Percentiles rank a stretch among this genome's conserved stretches.
These are phyloP conservation scores for Lithodes maja DNA, from an alignment of 2,888 invertebrate species.

Conservation along the genomic window DNA sequence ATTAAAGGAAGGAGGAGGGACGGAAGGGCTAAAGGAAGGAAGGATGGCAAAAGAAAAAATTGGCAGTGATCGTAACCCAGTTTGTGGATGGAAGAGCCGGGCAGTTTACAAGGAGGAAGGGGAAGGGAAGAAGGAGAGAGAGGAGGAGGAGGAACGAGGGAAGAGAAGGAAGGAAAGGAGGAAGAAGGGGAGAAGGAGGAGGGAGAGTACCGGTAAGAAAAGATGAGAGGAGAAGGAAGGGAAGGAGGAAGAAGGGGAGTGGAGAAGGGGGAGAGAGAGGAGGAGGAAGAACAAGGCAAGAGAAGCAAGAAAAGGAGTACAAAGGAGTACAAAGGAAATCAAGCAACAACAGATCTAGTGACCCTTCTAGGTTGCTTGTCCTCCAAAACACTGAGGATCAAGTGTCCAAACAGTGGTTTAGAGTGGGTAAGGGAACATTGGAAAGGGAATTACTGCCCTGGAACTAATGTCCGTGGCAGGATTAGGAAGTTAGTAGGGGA, in stretches of 20 bases:
- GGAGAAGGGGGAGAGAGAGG: not conserved
- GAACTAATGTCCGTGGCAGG: too few species aligned
- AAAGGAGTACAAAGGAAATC: too few species aligned
- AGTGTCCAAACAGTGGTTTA: too few species aligned
- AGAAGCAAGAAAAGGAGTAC: not conserved
- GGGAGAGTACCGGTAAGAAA: not conserved
- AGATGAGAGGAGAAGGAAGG: too few species aligned
- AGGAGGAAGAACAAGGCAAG: not conserved
- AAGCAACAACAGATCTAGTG: too few species aligned
- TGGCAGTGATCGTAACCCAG: not conserved
- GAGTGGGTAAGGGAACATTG: too few species aligned
- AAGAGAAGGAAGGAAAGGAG: not conserved
- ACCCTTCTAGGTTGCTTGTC: too few species aligned
- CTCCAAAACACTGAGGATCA: too few species aligned
- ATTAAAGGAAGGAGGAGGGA: not conserved
- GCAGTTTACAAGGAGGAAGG: not conserved
- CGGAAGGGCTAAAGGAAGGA: not conserved
- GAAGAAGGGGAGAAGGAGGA: not conserved
- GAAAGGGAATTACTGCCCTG: too few species aligned
- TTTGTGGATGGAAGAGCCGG: not conserved
- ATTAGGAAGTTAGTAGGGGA: too few species aligned
- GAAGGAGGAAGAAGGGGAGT: not conserved
- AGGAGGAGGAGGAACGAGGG: not conserved
- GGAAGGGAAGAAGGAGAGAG: not conserved
- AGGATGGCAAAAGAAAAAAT: not conserved